These are phyloP conservation scores for Bedellia somnulentella DNA, from an alignment of 2,888 invertebrate species.

Conservation along the genomic window DNA sequence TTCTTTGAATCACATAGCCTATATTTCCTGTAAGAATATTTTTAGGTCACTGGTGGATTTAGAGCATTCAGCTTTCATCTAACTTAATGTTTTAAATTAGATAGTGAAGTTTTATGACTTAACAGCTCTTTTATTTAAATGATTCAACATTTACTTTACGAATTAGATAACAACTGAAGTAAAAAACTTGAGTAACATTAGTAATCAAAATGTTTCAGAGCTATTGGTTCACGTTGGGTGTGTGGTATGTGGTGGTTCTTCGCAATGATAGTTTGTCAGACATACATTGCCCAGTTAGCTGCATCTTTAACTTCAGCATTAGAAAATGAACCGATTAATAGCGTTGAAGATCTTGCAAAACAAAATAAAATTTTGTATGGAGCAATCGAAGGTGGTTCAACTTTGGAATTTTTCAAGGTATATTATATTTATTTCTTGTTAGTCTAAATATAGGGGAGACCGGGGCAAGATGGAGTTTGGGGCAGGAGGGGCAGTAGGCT, in stretches of 20 bases:
- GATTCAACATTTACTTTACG: too few species aligned
- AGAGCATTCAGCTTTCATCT: too few species aligned
- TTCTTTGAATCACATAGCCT: too few species aligned
- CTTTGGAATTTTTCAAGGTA: constrained; percentile 79
- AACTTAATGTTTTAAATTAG: too few species aligned
- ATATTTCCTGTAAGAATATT: too few species aligned
- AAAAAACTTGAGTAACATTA: too few species aligned
- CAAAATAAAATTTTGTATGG: constrained; percentile 95
- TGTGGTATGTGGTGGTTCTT: constrained; percentile 95
- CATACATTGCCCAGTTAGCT: constrained; percentile 92
- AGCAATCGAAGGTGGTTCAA: constrained; percentile 80
- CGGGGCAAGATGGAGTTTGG: not conserved
- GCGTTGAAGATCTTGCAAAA: constrained; percentile 86
- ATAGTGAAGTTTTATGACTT: too few species aligned
- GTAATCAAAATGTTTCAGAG: constrained; percentile 68
- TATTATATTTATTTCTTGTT: not conserved
- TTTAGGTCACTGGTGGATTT: too few species aligned
- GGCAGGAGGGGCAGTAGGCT: too few species aligned
- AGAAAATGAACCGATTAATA: constrained; percentile 83
- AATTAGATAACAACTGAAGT: too few species aligned
- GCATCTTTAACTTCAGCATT: constrained; percentile 88
- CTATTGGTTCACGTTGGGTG: constrained; percentile 85
- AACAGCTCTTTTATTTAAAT: too few species aligned
- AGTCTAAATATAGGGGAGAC: not conserved
- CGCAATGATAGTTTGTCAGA: constrained; percentile 87